Base-by-base conservation (phyloP, 2,888 invertebrate genomes). In the Erynnis tages region DNA sequence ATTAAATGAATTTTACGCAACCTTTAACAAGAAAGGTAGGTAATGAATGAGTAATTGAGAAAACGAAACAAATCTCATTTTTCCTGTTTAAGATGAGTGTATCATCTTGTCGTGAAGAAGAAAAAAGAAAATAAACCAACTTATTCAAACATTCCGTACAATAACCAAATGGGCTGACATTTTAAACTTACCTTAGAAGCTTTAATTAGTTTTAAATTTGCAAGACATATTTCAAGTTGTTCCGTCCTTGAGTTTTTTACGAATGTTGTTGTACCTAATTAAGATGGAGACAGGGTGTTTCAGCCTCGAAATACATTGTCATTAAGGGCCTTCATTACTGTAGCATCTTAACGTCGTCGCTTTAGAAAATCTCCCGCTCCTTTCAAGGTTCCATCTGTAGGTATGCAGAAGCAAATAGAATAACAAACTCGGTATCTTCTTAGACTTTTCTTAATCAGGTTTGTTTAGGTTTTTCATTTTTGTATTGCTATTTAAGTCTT, bases 281-380 rank as follows among this genome's bases (percentile, higher is more conserved):
- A 78, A 76, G 73, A 73, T 68, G 67, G 65, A 63, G 67, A 70
- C 70, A 70, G 73, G 69, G 62, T 67, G 67, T 32, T 23, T 44
- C 32, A 32, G 44, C 13, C 43, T 32, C 44, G 44, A 44, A 32
- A 44, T 23, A 44, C 21, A 44, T 38, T 38, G 23, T 38, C 38
- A 38, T 44, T 44, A 44, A 44, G 19, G 21, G 32, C 13, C 32
- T 44, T 44, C 32, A 32, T 44, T 32, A 32, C 30, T 44, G 44
- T 44, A 21, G 30, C 44, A 32, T 44, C 44, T 32, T 32, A 32
- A n/a, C n/a, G n/a, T n/a, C 21, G 32, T 44, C 21, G 21, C 44
- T 32, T 21, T 32, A 44, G 32, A 32, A 44, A 23, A 19, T 21
- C 32, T n/a, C 16, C 30, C n/a, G 40, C 16, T 41, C 29, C 43